Base-by-base conservation (phyloP, 2,113 vertebrate species). In the Clupea harengus region DNA sequence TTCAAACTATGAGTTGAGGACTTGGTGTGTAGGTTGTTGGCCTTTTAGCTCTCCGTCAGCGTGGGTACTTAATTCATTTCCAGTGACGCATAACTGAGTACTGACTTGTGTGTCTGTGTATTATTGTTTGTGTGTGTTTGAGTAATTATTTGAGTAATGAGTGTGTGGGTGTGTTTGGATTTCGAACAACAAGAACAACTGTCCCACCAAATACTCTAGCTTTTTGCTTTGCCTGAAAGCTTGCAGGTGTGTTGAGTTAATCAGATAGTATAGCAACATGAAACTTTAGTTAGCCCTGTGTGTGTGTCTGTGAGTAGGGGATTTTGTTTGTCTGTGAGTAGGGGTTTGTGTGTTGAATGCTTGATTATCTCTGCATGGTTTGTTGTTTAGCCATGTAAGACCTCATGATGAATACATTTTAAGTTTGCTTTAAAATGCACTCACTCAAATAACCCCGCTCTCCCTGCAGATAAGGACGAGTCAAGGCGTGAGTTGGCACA, bases 401-500 rank as follows among this genome's bases (percentile, higher is more conserved):
- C 49, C 49, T 50, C 49, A 9, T 52, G 50, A 52, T 10, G 10
- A 52, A 52, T 52, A 11, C 15, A 17, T 52, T 54, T 54, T 54
- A 54, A 54, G 52, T 18, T 54, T 54, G n/a, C n/a, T 67, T 67
- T n/a, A 67, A 67, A 9, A 54, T 54, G 52, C 17, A 13, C 60
- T 28, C 60, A 25, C 0, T 67, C 6, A 25, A 67, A 25, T 52
- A 39, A 1, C 39, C 39, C 39, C 39, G 82, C 32, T 86, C 0
- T 81, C 64, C 81, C 6, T 46, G 20, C 93, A 99, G 98, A 96
- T 20, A 94, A 94, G 57, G 87, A 92, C 20, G 96, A 98, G 89
- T 91, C 92, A 8, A 95, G 94, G 83, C 90, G 96, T 49, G 93
- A 96, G 0, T 64, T 96, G 83, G 97, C 97, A 46, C 97, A 99